Base-by-base conservation (phyloP, 2,113 vertebrate species). In the Maccullochella peelii region DNA sequence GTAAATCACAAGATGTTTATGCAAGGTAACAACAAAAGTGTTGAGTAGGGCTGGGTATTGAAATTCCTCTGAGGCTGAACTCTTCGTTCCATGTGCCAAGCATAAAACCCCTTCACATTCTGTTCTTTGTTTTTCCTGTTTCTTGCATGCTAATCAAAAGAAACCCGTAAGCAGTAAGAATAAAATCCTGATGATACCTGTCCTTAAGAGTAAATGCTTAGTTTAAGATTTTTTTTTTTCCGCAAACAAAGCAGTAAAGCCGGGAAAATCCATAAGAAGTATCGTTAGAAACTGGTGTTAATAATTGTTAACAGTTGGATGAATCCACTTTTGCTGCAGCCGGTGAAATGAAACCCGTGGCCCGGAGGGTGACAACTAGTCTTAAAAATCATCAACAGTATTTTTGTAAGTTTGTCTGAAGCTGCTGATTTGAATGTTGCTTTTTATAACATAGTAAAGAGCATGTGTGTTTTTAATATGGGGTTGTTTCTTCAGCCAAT, bases 371-470 rank as follows among this genome's bases (percentile, higher is more conserved):
- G 62, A 70, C 30, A 1, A 44, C 8, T 69, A 58, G 40, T 89
- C 76, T 79, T 87, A 80, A 83, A 87, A 82, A 79, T 70, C 30
- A 33, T 79, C 49, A 47, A 68, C 30, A 59, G 59, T 91, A 87
- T 92, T 91, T 92, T 87, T 89, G 71, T 88, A 88, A 6, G 38
- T 89, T 79, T 84, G 68, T 83, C 23, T 42, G 2, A 85, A 83
- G 85, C 81, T 89, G 78, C 83, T 82, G 36, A 81, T 86, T 58
- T 91, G 75, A 85, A 89, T 86, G 89, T 86, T 86, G 86, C 52
- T 78, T 89, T 90, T 86, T 86, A 77, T 88, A 82, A 62, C 18
- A 0, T 15, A 62, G 54, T 78, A 57, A 80, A 79, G 68, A 83
- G 47, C 58, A 62, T 50, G 44, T 82, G 77, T 66, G 65, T 80